A percentile compares a stretch with the other conserved stretches of the same genome.
phyloP scores from a whole-genome alignment of 37 sponge, comb jelly and placozoan species.

The Eunapius fragilis region DNA sequence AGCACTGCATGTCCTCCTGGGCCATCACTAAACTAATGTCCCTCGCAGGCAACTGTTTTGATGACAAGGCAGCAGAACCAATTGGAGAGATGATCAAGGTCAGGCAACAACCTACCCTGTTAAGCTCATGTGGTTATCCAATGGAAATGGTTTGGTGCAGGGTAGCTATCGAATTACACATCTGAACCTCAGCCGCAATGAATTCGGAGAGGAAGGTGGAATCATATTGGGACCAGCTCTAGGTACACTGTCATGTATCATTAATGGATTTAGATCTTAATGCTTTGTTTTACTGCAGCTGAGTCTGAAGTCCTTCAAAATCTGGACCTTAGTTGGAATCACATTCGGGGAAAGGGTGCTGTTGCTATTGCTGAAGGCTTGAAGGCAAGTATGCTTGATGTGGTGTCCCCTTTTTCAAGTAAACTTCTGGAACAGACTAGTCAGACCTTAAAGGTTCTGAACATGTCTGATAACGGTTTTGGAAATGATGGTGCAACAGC shows the following conservation, averaged over 20 bases:
- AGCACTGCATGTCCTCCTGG: neutral
- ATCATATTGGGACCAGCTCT: constrained; percentile 85
- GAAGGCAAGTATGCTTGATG: constrained; percentile 39
- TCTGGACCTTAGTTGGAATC: constrained; percentile 96
- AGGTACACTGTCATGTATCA: constrained; percentile 38
- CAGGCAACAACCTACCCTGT: neutral
- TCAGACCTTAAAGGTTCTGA: constrained; percentile 80
- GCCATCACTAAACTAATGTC: neutral
- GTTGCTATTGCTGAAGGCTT: constrained; percentile 88
- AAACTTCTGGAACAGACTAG: constrained; percentile 59
- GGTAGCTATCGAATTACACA: constrained; percentile 73
- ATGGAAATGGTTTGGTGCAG: constrained; percentile 39
- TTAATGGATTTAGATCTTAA: constrained; percentile 1
- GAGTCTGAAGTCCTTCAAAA: constrained; percentile 85
- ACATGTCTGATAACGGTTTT: constrained; percentile 92
- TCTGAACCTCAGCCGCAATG: constrained; percentile 92
- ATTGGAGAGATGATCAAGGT: constrained; percentile 71
- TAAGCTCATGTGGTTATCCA: neutral
- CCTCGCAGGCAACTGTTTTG: constrained; percentile 66
- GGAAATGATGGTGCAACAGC: constrained; percentile 87
- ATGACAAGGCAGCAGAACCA: constrained; percentile 88
- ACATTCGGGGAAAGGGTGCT: constrained; percentile 89
- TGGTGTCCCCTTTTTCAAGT: neutral
- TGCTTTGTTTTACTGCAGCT: constrained; percentile 23
- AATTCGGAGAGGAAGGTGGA: constrained; percentile 86